Evolutionary conservation across 2,888 invertebrate species (phyloP).

Genomic region (Fragum sueziense): DNA sequence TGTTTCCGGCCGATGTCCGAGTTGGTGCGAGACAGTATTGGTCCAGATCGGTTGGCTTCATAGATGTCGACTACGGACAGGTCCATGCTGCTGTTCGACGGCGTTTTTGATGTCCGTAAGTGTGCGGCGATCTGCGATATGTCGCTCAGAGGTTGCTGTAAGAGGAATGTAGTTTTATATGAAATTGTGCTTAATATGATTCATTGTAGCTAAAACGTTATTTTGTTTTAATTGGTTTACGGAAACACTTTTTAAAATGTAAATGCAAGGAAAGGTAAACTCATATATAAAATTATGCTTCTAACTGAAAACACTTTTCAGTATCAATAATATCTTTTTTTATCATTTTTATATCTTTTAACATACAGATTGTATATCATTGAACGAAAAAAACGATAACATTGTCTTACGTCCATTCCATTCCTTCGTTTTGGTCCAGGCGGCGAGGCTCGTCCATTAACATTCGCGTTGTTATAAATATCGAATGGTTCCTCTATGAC

Average conservation of each 20-base stretch:
- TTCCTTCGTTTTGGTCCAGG: constrained; percentile 15
- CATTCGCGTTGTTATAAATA: neutral
- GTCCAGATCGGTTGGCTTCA: constrained; percentile 56
- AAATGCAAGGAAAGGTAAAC: too few species aligned
- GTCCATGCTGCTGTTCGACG: constrained; percentile 32
- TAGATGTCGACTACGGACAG: constrained; percentile 64
- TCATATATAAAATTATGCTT: too few species aligned
- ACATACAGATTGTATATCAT: too few species aligned
- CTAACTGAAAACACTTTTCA: too few species aligned
- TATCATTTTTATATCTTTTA: too few species aligned
- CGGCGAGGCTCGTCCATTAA: neutral
- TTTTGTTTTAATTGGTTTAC: too few species aligned
- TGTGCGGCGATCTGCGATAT: constrained; percentile 40
- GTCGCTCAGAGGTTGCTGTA: constrained; percentile 20
- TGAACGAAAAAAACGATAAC: too few species aligned
- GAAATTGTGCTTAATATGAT: too few species aligned
- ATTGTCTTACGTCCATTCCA: constrained; percentile 36
- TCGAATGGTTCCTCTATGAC: constrained; percentile 8
- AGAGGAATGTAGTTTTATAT: too few species aligned
- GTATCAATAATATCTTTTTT: too few species aligned
- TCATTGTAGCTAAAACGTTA: too few species aligned
- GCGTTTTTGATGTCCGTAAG: neutral
- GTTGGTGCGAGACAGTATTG: neutral
- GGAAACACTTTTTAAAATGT: too few species aligned
- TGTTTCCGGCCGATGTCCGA: constrained; percentile 12